Percentiles rank a stretch among this genome's conserved stretches.
These are phyloP conservation scores for Dicaeum eximium DNA, from an alignment of 2,113 vertebrate species.

Conservation along the genomic window DNA sequence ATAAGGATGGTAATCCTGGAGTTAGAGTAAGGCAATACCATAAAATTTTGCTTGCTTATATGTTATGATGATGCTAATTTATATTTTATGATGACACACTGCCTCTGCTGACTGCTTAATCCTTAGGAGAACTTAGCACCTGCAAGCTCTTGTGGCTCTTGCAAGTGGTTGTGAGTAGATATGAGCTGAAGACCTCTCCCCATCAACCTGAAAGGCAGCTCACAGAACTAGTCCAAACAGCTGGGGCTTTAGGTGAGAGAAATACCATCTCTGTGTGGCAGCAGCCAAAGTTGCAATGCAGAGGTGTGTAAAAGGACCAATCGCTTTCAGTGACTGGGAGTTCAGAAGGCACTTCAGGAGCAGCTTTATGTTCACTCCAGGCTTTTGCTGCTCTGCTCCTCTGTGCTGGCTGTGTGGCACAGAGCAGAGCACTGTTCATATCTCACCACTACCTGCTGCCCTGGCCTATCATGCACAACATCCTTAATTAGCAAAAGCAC, in stretches of 20 bases:
- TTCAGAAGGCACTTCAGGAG: background rate
- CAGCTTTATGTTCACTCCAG: background rate
- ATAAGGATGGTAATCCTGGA: background rate
- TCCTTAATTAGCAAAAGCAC: background rate
- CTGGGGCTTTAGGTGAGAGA: background rate
- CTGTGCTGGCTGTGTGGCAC: background rate
- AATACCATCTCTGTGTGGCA: background rate
- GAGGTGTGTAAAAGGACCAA: background rate
- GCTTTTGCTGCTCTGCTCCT: background rate
- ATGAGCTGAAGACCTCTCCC: background rate
- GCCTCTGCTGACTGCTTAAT: background rate
- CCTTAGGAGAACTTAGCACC: background rate
- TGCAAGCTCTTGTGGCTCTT: background rate
- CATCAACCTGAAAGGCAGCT: background rate
- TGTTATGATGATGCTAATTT: background rate
- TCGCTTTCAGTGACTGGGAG: background rate
- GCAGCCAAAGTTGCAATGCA: background rate
- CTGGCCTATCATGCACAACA: background rate
- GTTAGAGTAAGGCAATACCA: background rate
- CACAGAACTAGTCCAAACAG: background rate
- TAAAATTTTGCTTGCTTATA: background rate
- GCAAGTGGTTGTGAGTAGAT: background rate
- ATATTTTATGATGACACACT: background rate
- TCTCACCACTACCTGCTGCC: background rate
- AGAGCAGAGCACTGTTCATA: background rate